These are phyloP conservation scores for Desmophyllum pertusum DNA, from an alignment of 92 coral and sea anemone species.

Conservation along the genomic window DNA sequence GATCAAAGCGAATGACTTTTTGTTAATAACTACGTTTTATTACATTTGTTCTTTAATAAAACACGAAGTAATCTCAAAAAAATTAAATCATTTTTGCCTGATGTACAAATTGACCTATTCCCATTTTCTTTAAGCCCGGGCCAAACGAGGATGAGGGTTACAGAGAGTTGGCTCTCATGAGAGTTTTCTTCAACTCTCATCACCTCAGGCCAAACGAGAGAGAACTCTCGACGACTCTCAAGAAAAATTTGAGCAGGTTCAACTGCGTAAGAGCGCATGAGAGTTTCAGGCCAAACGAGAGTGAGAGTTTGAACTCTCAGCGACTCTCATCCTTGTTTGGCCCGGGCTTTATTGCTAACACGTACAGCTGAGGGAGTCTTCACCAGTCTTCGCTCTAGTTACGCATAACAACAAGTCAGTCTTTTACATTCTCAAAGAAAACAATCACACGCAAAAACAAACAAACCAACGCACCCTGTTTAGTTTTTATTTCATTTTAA, in stretches of 20 bases:
- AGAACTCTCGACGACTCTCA: too few species aligned
- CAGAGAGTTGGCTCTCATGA: too few species aligned
- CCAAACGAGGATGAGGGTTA: too few species aligned
- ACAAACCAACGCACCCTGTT: neutral
- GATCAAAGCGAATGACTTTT: neutral
- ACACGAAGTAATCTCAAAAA: neutral
- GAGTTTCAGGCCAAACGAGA: too few species aligned
- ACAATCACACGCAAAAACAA: neutral
- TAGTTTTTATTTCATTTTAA: neutral
- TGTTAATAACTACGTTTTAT: neutral
- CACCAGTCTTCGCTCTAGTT: neutral
- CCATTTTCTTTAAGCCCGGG: neutral
- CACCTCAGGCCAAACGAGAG: too few species aligned
- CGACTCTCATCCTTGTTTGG: too few species aligned
- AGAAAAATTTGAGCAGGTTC: too few species aligned
- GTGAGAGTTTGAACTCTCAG: too few species aligned
- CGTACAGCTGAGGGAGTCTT: neutral
- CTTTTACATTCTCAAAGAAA: neutral
- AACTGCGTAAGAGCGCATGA: too few species aligned
- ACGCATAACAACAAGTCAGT: neutral
- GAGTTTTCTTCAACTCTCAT: too few species aligned
- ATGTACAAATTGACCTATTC: neutral
- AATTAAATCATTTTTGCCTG: neutral
- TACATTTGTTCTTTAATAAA: conserved; percentile 5
- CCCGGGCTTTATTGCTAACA: too few species aligned